Percentiles rank a stretch among this genome's conserved stretches.
Evolutionary conservation across 2,888 invertebrate genomes (phyloP).

Genomic region (Eupithecia exiguata): DNA sequence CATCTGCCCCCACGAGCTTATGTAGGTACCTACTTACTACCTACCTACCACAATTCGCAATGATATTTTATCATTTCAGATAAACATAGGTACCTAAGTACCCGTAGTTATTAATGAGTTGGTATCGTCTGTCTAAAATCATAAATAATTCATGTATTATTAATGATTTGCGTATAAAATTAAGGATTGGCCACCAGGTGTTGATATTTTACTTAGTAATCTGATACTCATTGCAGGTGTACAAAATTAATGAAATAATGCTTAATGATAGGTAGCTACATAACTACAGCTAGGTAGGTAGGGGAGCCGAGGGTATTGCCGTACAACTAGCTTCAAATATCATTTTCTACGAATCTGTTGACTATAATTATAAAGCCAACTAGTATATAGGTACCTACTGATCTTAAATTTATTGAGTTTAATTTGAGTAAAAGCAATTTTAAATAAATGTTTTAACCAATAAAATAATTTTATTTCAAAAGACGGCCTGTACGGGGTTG

Average conservation of each 20-base stretch:
- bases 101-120: constrained; percentile 1
- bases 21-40: too few relatives aligned
- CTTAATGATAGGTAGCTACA: neutral
- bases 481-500: too few relatives aligned
- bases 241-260: constrained; percentile 11
- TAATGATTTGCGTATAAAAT: constrained; percentile 28
- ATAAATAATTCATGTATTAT: constrained; percentile 6
- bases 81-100: neutral
- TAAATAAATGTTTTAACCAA: too few relatives aligned
- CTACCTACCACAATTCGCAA: neutral
- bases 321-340: too few relatives aligned
- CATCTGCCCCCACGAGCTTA: neutral
- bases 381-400: too few relatives aligned
- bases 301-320: too few relatives aligned
- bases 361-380: too few relatives aligned
- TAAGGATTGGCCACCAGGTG: constrained; percentile 59
- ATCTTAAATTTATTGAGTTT: too few relatives aligned
- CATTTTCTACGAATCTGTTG: too few relatives aligned
- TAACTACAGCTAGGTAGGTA: neutral
- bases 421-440: too few relatives aligned
- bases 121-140: neutral
- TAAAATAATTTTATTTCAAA: too few relatives aligned
- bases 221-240: constrained; percentile 67
- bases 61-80: neutral
- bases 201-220: constrained; percentile 60